Conservation (phyloP, 2,113 vertebrate genomes). For the Taxidea taxus region DNA sequence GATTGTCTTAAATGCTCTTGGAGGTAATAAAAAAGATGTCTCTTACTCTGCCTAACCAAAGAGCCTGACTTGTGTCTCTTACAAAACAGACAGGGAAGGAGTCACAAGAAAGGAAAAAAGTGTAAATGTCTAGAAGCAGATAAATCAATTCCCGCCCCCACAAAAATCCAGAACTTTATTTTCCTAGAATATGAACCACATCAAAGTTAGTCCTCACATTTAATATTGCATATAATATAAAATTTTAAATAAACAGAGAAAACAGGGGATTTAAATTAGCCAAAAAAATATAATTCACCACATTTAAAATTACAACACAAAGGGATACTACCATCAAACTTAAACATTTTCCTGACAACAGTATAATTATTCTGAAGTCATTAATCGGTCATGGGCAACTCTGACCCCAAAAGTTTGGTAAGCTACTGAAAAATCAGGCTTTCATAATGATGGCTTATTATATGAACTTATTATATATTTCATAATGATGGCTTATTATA, state of each 20-base stretch:
- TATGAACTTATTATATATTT: neutral
- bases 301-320: slow-evolving; percentile 26
- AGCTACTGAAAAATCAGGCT: neutral
- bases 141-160: neutral
- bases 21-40: neutral
- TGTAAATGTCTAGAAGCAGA: neutral
- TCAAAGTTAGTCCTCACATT: neutral
- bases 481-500: neutral
- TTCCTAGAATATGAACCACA: neutral
- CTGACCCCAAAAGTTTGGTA: neutral
- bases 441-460: slow-evolving; percentile 23
- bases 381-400: neutral
- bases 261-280: neutral
- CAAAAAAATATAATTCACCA: neutral
- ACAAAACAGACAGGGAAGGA: neutral
- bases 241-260: neutral
- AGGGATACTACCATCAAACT: slow-evolving; percentile 17
- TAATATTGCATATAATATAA: neutral
- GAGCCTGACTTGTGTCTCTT: neutral
- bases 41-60: neutral
- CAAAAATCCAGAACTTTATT: neutral
- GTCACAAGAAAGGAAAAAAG: neutral
- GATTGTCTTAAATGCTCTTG: neutral
- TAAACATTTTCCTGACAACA: neutral
- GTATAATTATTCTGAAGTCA: slow-evolving; percentile 38